Evolutionary conservation across 2,888 invertebrate genomes (phyloP), one percentile per base, ranked within the genome.

Genomic region (Seladonia tumulorum): DNA sequence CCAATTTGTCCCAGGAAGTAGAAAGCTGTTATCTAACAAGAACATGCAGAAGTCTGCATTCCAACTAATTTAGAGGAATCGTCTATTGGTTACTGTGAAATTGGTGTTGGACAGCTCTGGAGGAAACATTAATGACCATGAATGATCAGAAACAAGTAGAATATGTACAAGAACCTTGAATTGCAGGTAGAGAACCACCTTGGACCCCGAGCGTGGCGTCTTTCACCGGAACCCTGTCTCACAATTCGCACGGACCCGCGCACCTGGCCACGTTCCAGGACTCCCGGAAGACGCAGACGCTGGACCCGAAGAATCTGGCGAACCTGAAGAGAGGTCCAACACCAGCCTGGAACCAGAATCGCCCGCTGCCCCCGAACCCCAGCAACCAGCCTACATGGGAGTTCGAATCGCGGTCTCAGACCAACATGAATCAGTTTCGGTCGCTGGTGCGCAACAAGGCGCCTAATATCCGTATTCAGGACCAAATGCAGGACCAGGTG

Each of bases 391-490:
- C 91, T 0, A 91, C 90, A 8, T 93, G 94, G 94, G 94, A 95
- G 79, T 93, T 94, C 83, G 94, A 94, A 77, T 93, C 94, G 5
- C 94, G 93, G 80, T 94, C 95, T 82, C 95, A 94, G 86, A 94
- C 87, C 63, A 96, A 96, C 87, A 95, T 96, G 92, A 95, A 95
- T 86, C 96, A 96, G 88, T 96, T 96, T 91, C 95, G 96, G 29
- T 96, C 96, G 78, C 93, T 96, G 85, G 94, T 95, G 45, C 92
- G 95, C 49, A 95, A 94, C 88, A 95, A 95, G 83, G 90, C 95
- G 35, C 93, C 94, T 10, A 93, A 93, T 39, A 94, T 94, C 74
- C 94, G 94, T 39, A 94, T 95, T 74, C 95, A 95, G 87, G 94
- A 94, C 82, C 95, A 95, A 77, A 90, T 93, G 90, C 94, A 94